A percentile compares a stretch with the other conserved stretches of the same genome.
These are phyloP conservation scores for Drosophila littoralis DNA, from an alignment of 1,140 invertebrate genomes.

Conservation along the genomic window DNA sequence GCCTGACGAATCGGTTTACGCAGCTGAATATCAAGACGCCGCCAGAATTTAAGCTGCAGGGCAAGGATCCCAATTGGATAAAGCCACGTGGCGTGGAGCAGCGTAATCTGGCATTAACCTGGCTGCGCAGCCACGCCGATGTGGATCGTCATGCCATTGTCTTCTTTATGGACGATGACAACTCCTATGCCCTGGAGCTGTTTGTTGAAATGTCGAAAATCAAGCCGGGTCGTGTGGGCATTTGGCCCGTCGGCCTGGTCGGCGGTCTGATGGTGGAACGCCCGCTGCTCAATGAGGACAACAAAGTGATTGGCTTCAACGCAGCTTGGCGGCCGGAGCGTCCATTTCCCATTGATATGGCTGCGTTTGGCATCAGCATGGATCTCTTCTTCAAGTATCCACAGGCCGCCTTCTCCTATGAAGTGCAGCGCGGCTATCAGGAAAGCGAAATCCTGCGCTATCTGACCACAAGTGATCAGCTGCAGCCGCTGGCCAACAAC, in stretches of 20 bases:
- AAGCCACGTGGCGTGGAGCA: slow-evolving; percentile 98
- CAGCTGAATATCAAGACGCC: slow-evolving; percentile 85
- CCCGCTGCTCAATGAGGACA: slow-evolving; percentile 88
- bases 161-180: slow-evolving; percentile 99
- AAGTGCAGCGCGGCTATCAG: slow-evolving; percentile 93
- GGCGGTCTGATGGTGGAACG: slow-evolving; percentile 95
- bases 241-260: slow-evolving; percentile 99
- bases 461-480: slow-evolving; percentile 90
- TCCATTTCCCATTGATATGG: slow-evolving; percentile 99
- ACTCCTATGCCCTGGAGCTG: slow-evolving; percentile 91
- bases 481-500: slow-evolving; percentile 95
- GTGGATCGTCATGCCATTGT: slow-evolving; percentile 90
- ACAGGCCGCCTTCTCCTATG: slow-evolving; percentile 92
- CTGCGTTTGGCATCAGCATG: slow-evolving; percentile 97
- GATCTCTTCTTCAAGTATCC: slow-evolving; percentile 91
- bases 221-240: slow-evolving; percentile 90
- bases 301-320: slow-evolving; percentile 93
- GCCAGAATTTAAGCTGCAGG: slow-evolving; percentile 88
- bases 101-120: slow-evolving; percentile 94
- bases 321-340: slow-evolving; percentile 93
- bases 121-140: slow-evolving; percentile 90
- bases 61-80: slow-evolving; percentile 92
- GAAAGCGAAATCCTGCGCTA: slow-evolving; percentile 95
- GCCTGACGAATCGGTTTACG: slow-evolving; percentile 68
- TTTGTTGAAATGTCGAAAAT: slow-evolving; percentile 90